Base-by-base conservation (phyloP, 2,113 vertebrate genomes). In the Phylloscopus whistleri region DNA sequence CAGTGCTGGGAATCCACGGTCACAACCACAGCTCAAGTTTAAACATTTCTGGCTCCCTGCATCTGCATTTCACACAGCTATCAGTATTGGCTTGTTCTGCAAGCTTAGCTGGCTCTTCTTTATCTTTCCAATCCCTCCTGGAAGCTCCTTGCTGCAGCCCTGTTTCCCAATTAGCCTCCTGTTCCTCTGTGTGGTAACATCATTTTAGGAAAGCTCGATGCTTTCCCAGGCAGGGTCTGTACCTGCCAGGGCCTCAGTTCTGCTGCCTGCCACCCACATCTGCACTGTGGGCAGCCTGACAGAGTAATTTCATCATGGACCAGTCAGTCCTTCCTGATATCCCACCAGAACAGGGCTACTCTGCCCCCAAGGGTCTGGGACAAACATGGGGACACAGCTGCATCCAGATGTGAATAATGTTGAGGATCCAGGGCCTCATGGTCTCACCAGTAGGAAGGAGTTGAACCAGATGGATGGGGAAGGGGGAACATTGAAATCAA, bases 11-110 rank as follows among this genome's bases (percentile, higher is more conserved):
- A 95, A 83, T 66, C 70, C 31, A 48, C 1, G 5, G 66, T 19
- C 10, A 43, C 68, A 51, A 10, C 66, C 90, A 16, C 89, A 95
- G 84, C 92, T 93, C 64, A 46, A 63, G 80, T 95, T 94, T 80
- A 91, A 96, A 83, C 7, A 48, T 60, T 95, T 96, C 77, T 91
- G 73, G 23, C 92, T 97, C 78, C 72, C 75, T 90, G 55, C 89
- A 58, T 94, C 87, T 93, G 87, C 81, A 73, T 97, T 97, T 95
- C 95, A 93, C 67, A 81, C 56, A 93, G 81, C 68, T 70, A 90
- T 95, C 76, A 91, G 67, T 72, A 90, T n/a, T 41, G 77, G 83
- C 83, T 83, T 94, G 89, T 91, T 95, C 70, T 97, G 39, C 27
- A 43, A 55, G 64, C 69, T 84, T 94, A 95, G 64, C 79, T 94